These are phyloP conservation scores for Molossus molossus DNA, from an alignment of 2,797 vertebrate genomes.

Conservation along the genomic window DNA sequence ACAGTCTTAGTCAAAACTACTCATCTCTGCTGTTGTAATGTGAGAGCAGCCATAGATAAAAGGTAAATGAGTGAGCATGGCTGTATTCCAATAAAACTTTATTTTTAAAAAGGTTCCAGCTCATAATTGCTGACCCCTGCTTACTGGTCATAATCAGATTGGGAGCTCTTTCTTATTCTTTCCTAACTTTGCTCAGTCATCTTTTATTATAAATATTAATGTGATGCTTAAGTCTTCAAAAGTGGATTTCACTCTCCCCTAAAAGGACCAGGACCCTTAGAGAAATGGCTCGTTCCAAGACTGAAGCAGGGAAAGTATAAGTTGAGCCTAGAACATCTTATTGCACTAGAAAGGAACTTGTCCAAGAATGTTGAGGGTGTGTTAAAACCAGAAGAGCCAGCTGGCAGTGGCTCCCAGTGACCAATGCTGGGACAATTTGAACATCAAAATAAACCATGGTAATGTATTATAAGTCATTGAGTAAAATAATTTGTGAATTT, in stretches of 20 bases:
- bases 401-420: background rate
- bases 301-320: background rate
- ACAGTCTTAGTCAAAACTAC: slow-evolving; percentile 16
- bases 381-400: background rate
- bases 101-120: background rate
- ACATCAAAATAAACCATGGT: background rate
- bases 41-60: background rate
- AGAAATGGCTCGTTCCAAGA: slow-evolving; percentile 19
- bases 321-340: slow-evolving; percentile 42
- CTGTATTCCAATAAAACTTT: slow-evolving; percentile 30
- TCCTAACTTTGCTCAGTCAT: slow-evolving; percentile 6
- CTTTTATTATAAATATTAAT: slow-evolving; percentile 56
- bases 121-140: background rate
- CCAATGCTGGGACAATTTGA: background rate
- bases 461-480: background rate
- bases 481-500: slow-evolving; percentile 39
- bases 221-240: slow-evolving; percentile 43
- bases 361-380: background rate
- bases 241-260: background rate
- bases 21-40: background rate
- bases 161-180: background rate
- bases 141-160: background rate
- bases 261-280: slow-evolving; percentile 24
- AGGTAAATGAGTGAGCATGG: background rate
- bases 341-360: slow-evolving; percentile 39